These are phyloP conservation scores for Mellivora capensis DNA, from an alignment of 2,113 vertebrate species.

Conservation along the genomic window DNA sequence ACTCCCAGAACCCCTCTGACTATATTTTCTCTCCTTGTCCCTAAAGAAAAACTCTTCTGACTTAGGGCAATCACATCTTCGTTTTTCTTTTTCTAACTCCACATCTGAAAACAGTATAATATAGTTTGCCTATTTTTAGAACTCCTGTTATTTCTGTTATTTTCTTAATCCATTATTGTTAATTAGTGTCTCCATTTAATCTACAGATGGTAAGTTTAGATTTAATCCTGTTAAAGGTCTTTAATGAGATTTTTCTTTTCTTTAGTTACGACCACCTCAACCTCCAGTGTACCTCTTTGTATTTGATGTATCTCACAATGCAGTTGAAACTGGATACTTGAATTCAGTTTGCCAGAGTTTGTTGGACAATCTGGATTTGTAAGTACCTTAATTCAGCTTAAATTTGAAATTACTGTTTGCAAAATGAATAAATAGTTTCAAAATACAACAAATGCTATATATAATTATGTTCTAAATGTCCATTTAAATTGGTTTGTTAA, in stretches of 20 bases:
- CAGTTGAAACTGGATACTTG: conserved; percentile 96
- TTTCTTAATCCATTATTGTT: neutral
- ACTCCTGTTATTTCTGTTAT: neutral
- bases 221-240: neutral
- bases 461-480: conserved; percentile 4
- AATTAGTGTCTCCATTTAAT: neutral
- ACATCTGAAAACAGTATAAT: neutral
- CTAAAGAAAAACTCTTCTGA: neutral
- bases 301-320: conserved; percentile 97
- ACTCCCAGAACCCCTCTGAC: neutral
- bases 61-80: neutral
- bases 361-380: conserved; percentile 95
- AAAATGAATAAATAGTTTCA: conserved; percentile 30
- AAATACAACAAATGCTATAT: neutral
- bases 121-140: neutral
- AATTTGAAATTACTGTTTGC: conserved; percentile 8
- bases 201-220: neutral
- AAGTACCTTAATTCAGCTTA: conserved; percentile 79
- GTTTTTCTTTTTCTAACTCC: neutral
- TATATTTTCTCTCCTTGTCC: neutral
- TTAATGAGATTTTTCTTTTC: conserved; percentile 57
- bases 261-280: conserved; percentile 94
- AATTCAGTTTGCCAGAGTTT: conserved; percentile 93
- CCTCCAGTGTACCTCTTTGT: conserved; percentile 97
- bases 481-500: neutral